Base-by-base conservation (phyloP, 2,888 invertebrate genomes). In the Melinaea marsaeus region DNA sequence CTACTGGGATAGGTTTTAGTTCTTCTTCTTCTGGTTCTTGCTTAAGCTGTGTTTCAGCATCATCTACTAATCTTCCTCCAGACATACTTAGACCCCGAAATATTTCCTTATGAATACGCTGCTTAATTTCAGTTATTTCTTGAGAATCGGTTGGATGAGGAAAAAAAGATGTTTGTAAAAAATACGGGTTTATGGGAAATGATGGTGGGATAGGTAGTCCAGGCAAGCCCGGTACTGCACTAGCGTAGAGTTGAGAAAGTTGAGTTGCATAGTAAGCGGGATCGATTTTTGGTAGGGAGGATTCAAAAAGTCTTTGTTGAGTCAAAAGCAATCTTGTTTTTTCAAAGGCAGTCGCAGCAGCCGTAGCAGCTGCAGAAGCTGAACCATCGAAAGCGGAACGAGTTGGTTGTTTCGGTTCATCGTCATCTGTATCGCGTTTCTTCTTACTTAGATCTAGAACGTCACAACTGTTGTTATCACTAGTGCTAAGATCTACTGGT, bases 371-470 rank as follows among this genome's bases (percentile, higher is more conserved):
- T 33, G 81, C 83, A 2, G 84, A 74, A 6, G 84, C 77, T 45
- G 83, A 79, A 58, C 86, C 88, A 51, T 91, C 90, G 62, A 88
- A 86, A 0, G 84, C 72, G 66, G 92, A 90, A 72, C 93, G 89
- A 1, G 92, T 89, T 65, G 79, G 76, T 11, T 69, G 62, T 75
- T 86, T 86, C 2, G 83, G 79, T 61, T 86, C 86, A 33, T 87
- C 84, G 57, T 79, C 77, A 61, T 89, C 88, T 2, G 74, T 73
- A 63, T 84, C 86, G 59, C 81, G 85, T 80, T 92, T 93, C 84
- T 96, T 96, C 78, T 95, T 95, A 79, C 96, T 96, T 68, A 97
- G 92, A 86, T 97, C 97, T 56, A 97, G 89, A 4, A 95, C 96
- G 80, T 95, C 95, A 69, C 89, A 90, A 69, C 84, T 86, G 64